Evolutionary conservation across 2,888 invertebrate genomes (phyloP), one percentile per base, ranked within the genome.

Genomic region (Chalcis sispes): DNA sequence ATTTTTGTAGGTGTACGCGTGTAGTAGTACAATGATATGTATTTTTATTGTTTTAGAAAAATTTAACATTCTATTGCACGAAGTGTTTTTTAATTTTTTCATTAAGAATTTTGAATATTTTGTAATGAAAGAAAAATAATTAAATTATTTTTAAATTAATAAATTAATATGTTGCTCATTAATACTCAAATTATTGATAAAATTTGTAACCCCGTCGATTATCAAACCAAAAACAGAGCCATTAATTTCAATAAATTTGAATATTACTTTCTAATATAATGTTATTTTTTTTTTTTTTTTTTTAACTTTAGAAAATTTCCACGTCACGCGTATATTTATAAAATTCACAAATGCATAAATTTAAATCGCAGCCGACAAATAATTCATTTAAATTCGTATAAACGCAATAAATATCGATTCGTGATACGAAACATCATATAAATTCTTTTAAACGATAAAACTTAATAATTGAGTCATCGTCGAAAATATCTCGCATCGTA

Each of bases 361-460:
- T 8, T 32, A 32, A 32, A 32, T 32, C 8, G 8, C 32, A 5
- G 32, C 32, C 32, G 8, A 5, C 8, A 32, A 32, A 32, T 32
- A 5, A 5, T 32, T 32, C 3, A 3, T 32, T 32, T 32, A 32
- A 32, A 3, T 32, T 18, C 29, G 25, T 5, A 29, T 52, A 66
- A 73, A 66, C 50, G 52, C 42, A 73, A 66, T 74, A 58, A 73
- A 59, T 59, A 50, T 59, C 29, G 27, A 66, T 66, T 25, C 59
- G 23, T 5, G 15, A 27, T 15, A 5, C 18, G 5, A 40, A 59
- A 40, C 27, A 59, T 52, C 10, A 27, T 23, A 8, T 64, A 56
- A 72, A 36, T 46, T n/a, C n/a, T 40, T 50, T 58, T 48, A 3
- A 10, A 56, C 25, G 50, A 66, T 66, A 66, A 59, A 59, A 50